These are phyloP conservation scores for Agonopterix alstromeriana DNA, from an alignment of 2,888 invertebrate species.

Conservation along the genomic window DNA sequence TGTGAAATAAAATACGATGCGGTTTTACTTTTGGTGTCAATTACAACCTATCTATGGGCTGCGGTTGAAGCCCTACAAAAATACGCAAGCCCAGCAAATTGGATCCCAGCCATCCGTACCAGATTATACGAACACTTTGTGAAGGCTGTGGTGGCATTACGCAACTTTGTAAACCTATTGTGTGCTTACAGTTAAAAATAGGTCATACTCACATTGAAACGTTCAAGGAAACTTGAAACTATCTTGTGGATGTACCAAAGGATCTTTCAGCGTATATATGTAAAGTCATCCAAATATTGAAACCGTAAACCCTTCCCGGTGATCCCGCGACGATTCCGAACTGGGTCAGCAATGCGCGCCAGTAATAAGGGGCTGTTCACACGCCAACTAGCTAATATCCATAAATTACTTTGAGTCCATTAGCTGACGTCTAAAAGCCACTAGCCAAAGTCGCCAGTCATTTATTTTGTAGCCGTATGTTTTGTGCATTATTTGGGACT, in stretches of 20 bases:
- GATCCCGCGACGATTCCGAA: slow-evolving; percentile 51
- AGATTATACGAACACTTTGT: slow-evolving; percentile 53
- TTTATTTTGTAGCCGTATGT: too few species aligned
- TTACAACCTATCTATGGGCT: slow-evolving; percentile 39
- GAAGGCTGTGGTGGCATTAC: slow-evolving; percentile 51
- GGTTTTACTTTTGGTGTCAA: slow-evolving; percentile 64
- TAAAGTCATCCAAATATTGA: slow-evolving; percentile 56
- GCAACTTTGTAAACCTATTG: slow-evolving; percentile 27
- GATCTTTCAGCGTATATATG: slow-evolving; percentile 27
- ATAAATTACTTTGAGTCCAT: slow-evolving; percentile 5
- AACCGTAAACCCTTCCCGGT: slow-evolving; percentile 62
- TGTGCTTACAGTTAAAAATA: slow-evolving; percentile 35
- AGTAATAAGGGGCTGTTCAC: slow-evolving; percentile 48
- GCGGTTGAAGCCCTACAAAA: slow-evolving; percentile 65
- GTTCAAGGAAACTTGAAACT: not conserved
- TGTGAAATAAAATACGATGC: slow-evolving; percentile 37
- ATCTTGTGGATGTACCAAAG: not conserved
- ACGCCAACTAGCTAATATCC: slow-evolving; percentile 6
- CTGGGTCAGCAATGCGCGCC: slow-evolving; percentile 54
- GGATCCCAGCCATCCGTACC: slow-evolving; percentile 61
- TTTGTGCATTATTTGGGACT: too few species aligned
- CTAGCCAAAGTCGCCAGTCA: not conserved
- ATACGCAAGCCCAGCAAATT: slow-evolving; percentile 55
- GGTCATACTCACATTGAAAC: slow-evolving; percentile 20
- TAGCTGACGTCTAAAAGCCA: not conserved